Evolutionary conservation across 2,113 vertebrate species (phyloP).

Genomic region (Piaya cayana): DNA sequence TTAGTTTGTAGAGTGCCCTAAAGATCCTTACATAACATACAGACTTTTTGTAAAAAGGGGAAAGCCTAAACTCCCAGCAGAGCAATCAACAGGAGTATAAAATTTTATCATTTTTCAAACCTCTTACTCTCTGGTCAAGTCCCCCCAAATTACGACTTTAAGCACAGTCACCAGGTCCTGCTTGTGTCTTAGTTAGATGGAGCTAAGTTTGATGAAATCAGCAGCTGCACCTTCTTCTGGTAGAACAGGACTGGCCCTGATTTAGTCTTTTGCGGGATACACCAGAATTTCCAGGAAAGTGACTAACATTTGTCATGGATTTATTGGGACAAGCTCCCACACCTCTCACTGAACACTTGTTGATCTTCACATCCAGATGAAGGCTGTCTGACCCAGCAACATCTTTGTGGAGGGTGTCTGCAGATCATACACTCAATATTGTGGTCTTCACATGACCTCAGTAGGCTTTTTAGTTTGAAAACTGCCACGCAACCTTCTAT

Average conservation of each 20-base stretch:
- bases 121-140: neutral
- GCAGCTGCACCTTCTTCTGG: neutral
- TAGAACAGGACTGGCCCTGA: neutral
- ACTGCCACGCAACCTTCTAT: neutral
- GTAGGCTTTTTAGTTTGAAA: neutral
- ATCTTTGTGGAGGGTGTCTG: neutral
- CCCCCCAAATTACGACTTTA: neutral
- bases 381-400: neutral
- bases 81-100: neutral
- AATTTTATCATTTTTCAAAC: neutral
- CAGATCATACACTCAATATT: neutral
- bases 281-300: neutral
- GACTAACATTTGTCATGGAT: neutral
- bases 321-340: neutral
- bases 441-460: neutral
- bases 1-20: neutral
- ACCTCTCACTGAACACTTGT: rapidly evolving
- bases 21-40: neutral
- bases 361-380: neutral
- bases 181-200: neutral
- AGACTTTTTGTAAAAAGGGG: neutral
- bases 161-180: neutral
- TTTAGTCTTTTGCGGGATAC: neutral
- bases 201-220: neutral
- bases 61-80: neutral